phyloP scores from a whole-genome alignment of 2,888 invertebrate genomes.

The Eustalomyia histrio region DNA sequence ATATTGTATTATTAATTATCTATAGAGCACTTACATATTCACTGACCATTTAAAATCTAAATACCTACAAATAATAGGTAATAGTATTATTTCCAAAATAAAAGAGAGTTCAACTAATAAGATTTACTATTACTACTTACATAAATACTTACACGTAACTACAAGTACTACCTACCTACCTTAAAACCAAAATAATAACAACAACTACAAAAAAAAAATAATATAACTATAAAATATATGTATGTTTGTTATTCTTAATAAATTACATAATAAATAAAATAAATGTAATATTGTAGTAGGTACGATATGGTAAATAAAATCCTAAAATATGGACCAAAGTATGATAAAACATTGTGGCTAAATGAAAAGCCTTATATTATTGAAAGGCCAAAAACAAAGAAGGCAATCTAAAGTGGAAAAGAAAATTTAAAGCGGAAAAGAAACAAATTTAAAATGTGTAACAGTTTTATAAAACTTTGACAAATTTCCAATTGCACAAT shows the following conservation, averaged over 20 bases:
- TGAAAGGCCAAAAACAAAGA: not conserved
- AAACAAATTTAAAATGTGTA: too few species aligned
- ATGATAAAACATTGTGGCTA: constrained; percentile 34
- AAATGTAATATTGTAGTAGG: constrained; percentile 32
- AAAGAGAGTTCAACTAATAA: constrained; percentile 21
- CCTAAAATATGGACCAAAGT: constrained; percentile 63
- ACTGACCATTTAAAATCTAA: constrained; percentile 28
- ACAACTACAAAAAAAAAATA: not conserved
- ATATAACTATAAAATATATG: constrained; percentile 10
- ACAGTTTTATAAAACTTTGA: not conserved
- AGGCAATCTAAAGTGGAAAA: not conserved
- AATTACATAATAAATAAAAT: constrained; percentile 10
- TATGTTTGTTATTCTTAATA: constrained; percentile 47
- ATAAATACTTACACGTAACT: not conserved
- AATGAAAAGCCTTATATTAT: constrained; percentile 12
- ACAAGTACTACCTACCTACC: constrained; percentile 22
- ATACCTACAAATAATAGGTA: not conserved
- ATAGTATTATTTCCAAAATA: not conserved
- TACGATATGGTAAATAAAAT: constrained; percentile 38
- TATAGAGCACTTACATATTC: constrained; percentile 33
- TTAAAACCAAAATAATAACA: constrained; percentile 9
- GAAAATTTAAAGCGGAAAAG: too few species aligned
- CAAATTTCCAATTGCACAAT: not conserved
- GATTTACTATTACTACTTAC: constrained; percentile 14
- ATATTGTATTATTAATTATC: not conserved